Evolutionary conservation across 2,888 invertebrate genomes (phyloP).

Genomic region (Aleiodes alternator): DNA sequence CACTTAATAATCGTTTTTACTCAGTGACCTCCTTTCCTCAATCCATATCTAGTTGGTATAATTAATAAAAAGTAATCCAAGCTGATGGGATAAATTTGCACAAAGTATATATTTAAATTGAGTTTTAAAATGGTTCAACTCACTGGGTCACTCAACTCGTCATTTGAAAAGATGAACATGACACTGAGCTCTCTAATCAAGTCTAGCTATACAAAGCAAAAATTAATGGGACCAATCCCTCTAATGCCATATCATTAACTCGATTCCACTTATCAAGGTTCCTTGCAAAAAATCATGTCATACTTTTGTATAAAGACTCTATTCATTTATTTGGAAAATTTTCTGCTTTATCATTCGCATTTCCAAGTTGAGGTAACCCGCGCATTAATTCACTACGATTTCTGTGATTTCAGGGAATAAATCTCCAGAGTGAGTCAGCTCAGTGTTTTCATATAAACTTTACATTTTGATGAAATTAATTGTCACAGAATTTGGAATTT

Average conservation of each 20-base stretch:
- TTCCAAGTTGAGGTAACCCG: slow-evolving; percentile 21
- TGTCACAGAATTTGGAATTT: neutral
- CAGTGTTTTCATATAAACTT: slow-evolving; percentile 16
- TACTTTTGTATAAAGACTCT: too few species aligned
- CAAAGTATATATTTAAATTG: neutral
- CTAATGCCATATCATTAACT: too few species aligned
- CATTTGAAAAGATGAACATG: neutral
- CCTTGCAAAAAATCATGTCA: too few species aligned
- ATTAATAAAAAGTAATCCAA: neutral
- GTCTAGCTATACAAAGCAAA: too few species aligned
- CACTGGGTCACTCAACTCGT: slow-evolving; percentile 66
- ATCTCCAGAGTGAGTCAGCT: slow-evolving; percentile 1
- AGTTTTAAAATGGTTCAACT: slow-evolving; percentile 54
- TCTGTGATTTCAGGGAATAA: neutral
- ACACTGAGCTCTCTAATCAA: too few species aligned
- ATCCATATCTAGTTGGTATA: too few species aligned
- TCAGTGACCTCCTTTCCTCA: too few species aligned
- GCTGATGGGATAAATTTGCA: neutral
- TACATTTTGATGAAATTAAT: slow-evolving; percentile 1
- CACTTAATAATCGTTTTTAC: too few species aligned
- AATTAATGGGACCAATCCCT: too few species aligned
- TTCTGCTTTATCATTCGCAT: neutral
- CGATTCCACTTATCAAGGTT: too few species aligned
- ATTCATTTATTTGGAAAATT: neutral
- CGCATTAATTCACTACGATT: neutral